These are phyloP conservation scores for Diplodus puntazzo DNA, from an alignment of 2,797 vertebrate genomes.

Conservation along the genomic window DNA sequence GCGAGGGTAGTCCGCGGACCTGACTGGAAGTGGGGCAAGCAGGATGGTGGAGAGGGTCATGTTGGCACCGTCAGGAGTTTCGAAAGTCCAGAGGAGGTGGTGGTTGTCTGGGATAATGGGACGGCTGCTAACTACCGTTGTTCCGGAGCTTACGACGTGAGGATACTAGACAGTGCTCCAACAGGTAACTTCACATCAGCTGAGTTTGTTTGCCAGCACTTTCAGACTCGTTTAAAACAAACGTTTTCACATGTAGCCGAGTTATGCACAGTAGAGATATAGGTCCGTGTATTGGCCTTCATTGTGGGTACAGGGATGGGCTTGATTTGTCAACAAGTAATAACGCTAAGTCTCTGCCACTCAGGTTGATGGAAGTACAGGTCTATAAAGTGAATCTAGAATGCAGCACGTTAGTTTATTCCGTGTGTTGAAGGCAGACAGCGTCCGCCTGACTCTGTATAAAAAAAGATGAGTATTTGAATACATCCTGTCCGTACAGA, in stretches of 20 bases:
- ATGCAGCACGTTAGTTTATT: background rate
- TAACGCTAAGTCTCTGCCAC: background rate
- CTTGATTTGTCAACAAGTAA: background rate
- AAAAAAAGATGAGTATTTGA: background rate
- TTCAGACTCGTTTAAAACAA: background rate
- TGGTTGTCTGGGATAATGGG: conserved; percentile 99
- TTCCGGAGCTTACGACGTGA: conserved; percentile 97
- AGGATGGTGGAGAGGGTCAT: conserved; percentile 98
- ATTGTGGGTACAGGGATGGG: background rate
- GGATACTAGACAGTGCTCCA: conserved; percentile 97
- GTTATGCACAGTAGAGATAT: background rate
- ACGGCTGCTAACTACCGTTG: conserved; percentile 99
- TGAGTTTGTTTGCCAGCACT: conserved; percentile 1
- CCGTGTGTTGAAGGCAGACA: background rate
- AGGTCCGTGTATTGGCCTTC: background rate
- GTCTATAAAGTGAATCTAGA: background rate
- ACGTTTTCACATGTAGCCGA: background rate
- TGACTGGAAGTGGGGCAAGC: conserved; percentile 99
- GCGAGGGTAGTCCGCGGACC: conserved; percentile 96
- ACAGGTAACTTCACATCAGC: conserved; percentile 86
- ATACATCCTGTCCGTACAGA: conserved; percentile 4
- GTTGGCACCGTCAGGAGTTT: conserved; percentile 98
- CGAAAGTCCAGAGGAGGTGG: conserved; percentile 98
- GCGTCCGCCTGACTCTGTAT: background rate
- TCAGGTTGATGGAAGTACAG: background rate